Evolutionary conservation across 2,888 invertebrate species (phyloP).

Genomic region (Branchellion lobata): DNA sequence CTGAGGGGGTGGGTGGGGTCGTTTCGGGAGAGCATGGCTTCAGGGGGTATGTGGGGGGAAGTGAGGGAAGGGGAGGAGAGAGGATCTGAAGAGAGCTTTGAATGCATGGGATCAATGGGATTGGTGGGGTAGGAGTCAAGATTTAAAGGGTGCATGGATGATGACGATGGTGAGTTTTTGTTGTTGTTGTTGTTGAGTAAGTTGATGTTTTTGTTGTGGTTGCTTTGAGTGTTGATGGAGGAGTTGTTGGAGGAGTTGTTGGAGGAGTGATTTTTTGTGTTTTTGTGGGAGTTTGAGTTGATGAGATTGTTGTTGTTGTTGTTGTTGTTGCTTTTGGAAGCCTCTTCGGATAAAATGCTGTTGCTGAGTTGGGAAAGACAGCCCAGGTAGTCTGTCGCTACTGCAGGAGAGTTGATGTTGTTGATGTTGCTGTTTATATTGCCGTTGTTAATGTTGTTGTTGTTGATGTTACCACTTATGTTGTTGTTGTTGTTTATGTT

Average conservation of each 20-base stretch:
- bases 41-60: not conserved
- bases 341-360: slow-evolving; percentile 37
- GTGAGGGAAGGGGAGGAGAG: not conserved
- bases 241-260: slow-evolving; percentile 2
- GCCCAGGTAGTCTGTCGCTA: slow-evolving; percentile 41
- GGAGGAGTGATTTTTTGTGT: not conserved
- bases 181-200: slow-evolving; percentile 28
- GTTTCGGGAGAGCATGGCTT: not conserved
- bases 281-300: not conserved
- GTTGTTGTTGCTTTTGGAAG: not conserved
- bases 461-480: not conserved
- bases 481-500: not conserved
- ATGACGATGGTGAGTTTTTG: slow-evolving; percentile 6
- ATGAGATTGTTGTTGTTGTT: not conserved
- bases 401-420: slow-evolving; percentile 13
- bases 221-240: not conserved
- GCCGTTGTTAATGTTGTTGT: not conserved
- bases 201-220: slow-evolving; percentile 17
- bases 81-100: not conserved
- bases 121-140: not conserved
- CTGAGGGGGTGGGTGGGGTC: not conserved
- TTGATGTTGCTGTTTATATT: not conserved
- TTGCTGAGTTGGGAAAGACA: slow-evolving; percentile 45
- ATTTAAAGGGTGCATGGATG: slow-evolving; percentile 20
- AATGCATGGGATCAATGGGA: not conserved